A percentile compares a stretch with the other conserved stretches of the same genome.
These are phyloP conservation scores for Iselma pallidipennis DNA, from an alignment of 2,888 invertebrate genomes.

Conservation along the genomic window DNA sequence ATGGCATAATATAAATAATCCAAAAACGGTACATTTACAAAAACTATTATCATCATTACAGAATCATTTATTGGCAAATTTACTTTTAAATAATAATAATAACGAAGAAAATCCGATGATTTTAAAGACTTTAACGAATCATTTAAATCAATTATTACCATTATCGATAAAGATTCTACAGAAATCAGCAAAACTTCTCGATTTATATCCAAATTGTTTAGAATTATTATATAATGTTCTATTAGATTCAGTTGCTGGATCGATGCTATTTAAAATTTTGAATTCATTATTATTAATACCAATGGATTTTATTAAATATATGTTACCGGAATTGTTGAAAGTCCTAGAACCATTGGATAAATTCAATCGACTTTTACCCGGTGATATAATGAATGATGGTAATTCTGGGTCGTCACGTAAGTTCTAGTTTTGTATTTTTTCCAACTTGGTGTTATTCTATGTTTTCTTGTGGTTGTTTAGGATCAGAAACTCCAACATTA, in stretches of 20 bases:
- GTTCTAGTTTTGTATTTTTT: conserved; percentile 11
- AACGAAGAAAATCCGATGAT: conserved; percentile 18
- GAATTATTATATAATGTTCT: conserved; percentile 58
- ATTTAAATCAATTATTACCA: conserved; percentile 47
- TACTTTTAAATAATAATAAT: conserved; percentile 38
- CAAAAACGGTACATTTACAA: conserved; percentile 55
- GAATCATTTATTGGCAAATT: conserved; percentile 63
- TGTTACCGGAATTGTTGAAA: conserved; percentile 52
- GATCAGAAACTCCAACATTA: conserved; percentile 59
- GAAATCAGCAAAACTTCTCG: conserved; percentile 50
- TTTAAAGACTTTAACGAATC: conserved; percentile 22
- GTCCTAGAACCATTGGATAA: conserved; percentile 53
- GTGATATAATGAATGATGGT: conserved; percentile 48
- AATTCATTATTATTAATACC: conserved; percentile 62
- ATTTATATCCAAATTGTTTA: conserved; percentile 48
- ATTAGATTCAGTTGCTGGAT: conserved; percentile 61
- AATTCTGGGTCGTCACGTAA: conserved; percentile 43
- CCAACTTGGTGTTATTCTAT: background rate
- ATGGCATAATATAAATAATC: conserved; percentile 46
- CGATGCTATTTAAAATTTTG: conserved; percentile 62
- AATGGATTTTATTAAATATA: conserved; percentile 49
- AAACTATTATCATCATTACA: conserved; percentile 62
- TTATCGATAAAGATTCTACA: conserved; percentile 47
- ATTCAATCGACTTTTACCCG: conserved; percentile 53
- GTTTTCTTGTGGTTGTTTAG: conserved; percentile 33